Evolutionary conservation across 2,113 vertebrate species (phyloP).

Genomic region (Telmatochromis bifrenatus): DNA sequence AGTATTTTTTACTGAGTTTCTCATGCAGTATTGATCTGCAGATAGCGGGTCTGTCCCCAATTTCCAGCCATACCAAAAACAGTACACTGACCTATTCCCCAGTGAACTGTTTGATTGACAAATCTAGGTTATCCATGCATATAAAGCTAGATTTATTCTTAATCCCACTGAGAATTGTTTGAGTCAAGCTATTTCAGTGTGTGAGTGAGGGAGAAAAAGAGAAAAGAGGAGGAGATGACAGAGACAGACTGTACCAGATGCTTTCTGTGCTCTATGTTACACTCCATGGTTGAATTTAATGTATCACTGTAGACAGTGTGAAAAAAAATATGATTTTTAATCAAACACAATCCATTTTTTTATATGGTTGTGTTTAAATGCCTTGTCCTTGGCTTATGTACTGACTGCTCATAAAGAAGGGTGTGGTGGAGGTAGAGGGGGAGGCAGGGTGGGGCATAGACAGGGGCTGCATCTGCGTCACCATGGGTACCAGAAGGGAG

Average conservation of each 20-base stretch:
- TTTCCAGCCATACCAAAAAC: slow-evolving; percentile 9
- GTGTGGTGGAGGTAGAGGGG: not conserved
- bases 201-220: not conserved
- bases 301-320: not conserved
- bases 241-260: not conserved
- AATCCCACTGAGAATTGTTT: slow-evolving; percentile 29
- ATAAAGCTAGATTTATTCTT: slow-evolving; percentile 33
- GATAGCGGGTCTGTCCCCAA: slow-evolving; percentile 20
- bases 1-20: slow-evolving; percentile 10
- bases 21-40: slow-evolving; percentile 38
- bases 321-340: not conserved
- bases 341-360: not conserved
- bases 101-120: slow-evolving; percentile 13
- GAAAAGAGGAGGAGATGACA: not conserved
- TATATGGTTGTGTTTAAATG: not conserved
- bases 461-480: slow-evolving; percentile 39
- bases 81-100: not conserved
- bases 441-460: slow-evolving; percentile 9
- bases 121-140: slow-evolving; percentile 48
- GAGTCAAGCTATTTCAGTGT: not conserved
- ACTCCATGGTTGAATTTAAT: not conserved
- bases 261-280: not conserved
- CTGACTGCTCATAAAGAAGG: not conserved
- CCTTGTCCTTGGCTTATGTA: slow-evolving; percentile 10
- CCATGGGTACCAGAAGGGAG: slow-evolving; percentile 44